Evolutionary conservation across 92 coral and sea anemone species (phyloP).

Genomic region (Pocillopora grandis): DNA sequence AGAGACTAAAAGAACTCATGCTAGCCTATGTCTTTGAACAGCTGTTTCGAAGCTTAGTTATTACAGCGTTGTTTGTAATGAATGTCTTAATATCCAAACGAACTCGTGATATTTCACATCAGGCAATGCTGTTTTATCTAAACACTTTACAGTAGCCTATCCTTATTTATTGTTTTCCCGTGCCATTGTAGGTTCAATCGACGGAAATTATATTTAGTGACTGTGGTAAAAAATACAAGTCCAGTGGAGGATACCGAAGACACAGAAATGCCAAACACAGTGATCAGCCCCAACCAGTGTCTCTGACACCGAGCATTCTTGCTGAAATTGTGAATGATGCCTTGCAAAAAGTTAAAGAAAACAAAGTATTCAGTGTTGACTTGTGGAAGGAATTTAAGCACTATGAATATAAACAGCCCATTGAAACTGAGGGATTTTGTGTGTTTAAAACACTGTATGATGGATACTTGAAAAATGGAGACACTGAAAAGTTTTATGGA

Average conservation of each 20-base stretch:
- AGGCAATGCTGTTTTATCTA: neutral
- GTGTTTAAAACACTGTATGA: conserved; percentile 30
- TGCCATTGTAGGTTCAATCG: neutral
- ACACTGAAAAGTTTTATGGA: conserved; percentile 62
- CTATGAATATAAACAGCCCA: conserved; percentile 27
- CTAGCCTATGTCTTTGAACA: neutral
- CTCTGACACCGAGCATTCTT: conserved; percentile 35
- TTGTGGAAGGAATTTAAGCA: conserved; percentile 19
- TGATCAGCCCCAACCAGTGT: neutral
- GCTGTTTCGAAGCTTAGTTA: neutral
- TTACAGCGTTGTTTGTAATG: neutral
- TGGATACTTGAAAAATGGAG: conserved; percentile 42
- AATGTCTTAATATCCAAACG: neutral
- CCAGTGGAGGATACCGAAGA: neutral
- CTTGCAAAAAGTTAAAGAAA: conserved; percentile 19
- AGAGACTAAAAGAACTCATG: neutral
- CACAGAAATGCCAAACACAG: neutral
- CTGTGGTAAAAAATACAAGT: conserved; percentile 1
- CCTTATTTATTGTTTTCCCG: neutral
- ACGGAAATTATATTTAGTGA: neutral
- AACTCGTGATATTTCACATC: neutral
- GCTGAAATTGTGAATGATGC: conserved; percentile 39
- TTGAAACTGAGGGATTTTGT: conserved; percentile 49
- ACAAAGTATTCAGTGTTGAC: neutral
- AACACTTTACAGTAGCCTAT: neutral